Conservation (phyloP, 2,888 invertebrate species). For the Monochamus alternatus region DNA sequence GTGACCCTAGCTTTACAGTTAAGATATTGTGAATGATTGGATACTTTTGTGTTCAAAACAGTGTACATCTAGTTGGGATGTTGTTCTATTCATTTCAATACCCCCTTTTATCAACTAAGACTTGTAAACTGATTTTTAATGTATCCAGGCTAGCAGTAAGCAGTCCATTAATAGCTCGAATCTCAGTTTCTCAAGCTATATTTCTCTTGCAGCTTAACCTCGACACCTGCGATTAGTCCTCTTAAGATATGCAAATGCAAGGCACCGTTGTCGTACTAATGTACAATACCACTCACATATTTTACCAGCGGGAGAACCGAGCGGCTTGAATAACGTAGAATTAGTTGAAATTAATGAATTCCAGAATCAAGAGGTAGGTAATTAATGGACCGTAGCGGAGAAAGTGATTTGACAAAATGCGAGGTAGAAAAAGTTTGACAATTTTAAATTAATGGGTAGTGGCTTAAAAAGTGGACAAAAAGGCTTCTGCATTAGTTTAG, state of each 20-base stretch:
- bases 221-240: constrained; percentile 5
- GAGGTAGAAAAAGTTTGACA: background rate
- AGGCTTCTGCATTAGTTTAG: too few relatives aligned
- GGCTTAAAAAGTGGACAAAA: too few relatives aligned
- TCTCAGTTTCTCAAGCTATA: background rate
- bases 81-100: too few relatives aligned
- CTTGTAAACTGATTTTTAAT: background rate
- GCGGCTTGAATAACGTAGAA: constrained; percentile 1
- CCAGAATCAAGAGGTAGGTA: background rate
- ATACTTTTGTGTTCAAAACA: too few relatives aligned
- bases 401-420: background rate
- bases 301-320: background rate
- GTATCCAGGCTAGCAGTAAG: background rate
- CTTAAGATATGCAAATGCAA: constrained; percentile 23
- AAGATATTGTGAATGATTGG: too few relatives aligned
- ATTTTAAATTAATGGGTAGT: background rate
- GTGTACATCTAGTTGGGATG: too few relatives aligned
- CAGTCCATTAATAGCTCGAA: background rate
- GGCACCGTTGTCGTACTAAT: background rate
- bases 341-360: constrained; percentile 14
- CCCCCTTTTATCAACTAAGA: too few relatives aligned
- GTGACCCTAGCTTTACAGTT: too few relatives aligned
- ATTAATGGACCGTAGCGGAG: background rate
- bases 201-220: constrained; percentile 9
- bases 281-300: constrained; percentile 3